Conservation (phyloP, 2,113 vertebrate genomes). For the Erythrolamprus reginae region DNA sequence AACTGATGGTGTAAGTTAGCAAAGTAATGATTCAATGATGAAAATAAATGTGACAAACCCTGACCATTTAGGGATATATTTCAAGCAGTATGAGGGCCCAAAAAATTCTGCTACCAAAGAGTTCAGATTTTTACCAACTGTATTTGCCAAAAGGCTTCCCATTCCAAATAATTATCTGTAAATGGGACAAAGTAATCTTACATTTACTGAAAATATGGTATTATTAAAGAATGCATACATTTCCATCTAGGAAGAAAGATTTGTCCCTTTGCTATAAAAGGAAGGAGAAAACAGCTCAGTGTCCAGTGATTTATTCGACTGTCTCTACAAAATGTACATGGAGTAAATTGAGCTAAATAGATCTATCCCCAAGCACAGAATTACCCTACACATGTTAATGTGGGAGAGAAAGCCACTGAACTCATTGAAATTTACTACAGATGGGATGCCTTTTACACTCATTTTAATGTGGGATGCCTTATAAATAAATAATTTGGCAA, state of each 20-base stretch:
- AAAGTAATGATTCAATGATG: neutral
- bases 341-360: neutral
- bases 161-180: neutral
- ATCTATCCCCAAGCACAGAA: neutral
- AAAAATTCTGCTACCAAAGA: neutral
- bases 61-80: neutral
- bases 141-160: neutral
- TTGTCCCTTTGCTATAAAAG: neutral
- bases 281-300: neutral
- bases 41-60: no score
- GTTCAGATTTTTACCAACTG: neutral
- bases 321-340: neutral
- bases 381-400: neutral
- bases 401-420: neutral
- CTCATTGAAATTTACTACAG: neutral
- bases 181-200: neutral
- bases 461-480: neutral
- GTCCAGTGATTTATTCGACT: neutral
- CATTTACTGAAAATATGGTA: neutral
- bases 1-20: neutral
- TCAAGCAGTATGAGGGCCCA: neutral
- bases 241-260: neutral
- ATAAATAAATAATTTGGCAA: neutral
- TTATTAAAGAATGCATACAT: neutral
- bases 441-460: neutral